Conservation (phyloP, 2,113 vertebrate species). For the Psophia crepitans region DNA sequence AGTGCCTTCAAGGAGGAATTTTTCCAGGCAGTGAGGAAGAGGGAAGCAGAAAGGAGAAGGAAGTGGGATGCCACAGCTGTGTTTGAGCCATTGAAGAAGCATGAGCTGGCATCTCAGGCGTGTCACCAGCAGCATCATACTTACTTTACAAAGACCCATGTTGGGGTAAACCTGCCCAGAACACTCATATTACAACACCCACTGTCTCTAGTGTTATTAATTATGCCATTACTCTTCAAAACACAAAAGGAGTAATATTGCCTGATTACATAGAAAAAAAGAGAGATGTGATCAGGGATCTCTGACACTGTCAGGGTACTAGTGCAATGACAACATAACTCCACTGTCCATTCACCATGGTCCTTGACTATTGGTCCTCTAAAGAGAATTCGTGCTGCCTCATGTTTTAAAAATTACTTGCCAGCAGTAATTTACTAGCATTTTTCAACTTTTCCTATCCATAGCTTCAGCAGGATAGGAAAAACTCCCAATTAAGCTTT, state of each 20-base stretch:
- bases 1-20: neutral
- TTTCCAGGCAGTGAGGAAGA: neutral
- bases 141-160: neutral
- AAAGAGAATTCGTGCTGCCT: neutral
- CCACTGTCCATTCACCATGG: neutral
- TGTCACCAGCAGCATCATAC: neutral
- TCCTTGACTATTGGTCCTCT: neutral
- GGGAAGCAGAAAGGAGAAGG: neutral
- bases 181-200: neutral
- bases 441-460: neutral
- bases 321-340: neutral
- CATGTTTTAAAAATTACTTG: neutral
- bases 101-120: neutral
- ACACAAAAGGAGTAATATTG: neutral
- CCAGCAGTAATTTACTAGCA: neutral
- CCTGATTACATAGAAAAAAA: neutral
- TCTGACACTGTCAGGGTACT: neutral
- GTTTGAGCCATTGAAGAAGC: neutral
- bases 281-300: neutral
- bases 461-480: neutral
- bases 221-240: neutral
- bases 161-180: neutral
- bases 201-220: neutral
- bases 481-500: constrained; percentile 49
- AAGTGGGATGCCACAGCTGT: neutral